phyloP scores from a whole-genome alignment of 1,140 invertebrate species.

The Leptinotarsa defecta region DNA sequence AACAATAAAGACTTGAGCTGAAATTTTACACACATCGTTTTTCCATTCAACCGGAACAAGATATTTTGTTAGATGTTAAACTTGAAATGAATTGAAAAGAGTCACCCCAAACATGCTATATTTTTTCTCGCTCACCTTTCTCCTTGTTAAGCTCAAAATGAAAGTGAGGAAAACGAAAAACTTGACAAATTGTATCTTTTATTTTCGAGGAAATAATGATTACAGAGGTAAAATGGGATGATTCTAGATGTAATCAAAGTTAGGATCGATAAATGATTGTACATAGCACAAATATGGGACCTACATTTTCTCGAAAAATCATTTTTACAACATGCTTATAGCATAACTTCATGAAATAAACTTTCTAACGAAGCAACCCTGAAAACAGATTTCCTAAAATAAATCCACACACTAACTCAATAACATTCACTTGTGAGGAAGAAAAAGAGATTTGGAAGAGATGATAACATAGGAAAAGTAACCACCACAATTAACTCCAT shows the following conservation, averaged over 20 bases:
- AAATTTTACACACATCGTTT: too few species aligned
- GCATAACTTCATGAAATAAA: constrained; percentile 16
- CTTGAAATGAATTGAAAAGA: too few species aligned
- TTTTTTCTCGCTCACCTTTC: constrained; percentile 32
- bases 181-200: constrained; percentile 45
- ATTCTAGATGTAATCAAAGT: constrained; percentile 37
- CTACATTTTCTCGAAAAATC: constrained; percentile 23
- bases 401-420: constrained; percentile 1
- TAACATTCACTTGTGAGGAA: not conserved
- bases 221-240: constrained; percentile 34
- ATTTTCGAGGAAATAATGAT: constrained; percentile 38
- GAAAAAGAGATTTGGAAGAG: not conserved
- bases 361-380: constrained; percentile 1
- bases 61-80: too few species aligned
- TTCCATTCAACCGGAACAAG: too few species aligned
- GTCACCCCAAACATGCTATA: not conserved
- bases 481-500: too few species aligned
- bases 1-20: too few species aligned
- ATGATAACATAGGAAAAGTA: too few species aligned
- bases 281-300: constrained; percentile 42
- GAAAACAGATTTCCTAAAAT: constrained; percentile 2
- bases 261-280: constrained; percentile 44
- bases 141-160: constrained; percentile 16
- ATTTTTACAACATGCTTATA: constrained; percentile 32
- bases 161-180: constrained; percentile 20